Base-by-base conservation (phyloP, 2,113 vertebrate species). In the Amazona vittata region DNA sequence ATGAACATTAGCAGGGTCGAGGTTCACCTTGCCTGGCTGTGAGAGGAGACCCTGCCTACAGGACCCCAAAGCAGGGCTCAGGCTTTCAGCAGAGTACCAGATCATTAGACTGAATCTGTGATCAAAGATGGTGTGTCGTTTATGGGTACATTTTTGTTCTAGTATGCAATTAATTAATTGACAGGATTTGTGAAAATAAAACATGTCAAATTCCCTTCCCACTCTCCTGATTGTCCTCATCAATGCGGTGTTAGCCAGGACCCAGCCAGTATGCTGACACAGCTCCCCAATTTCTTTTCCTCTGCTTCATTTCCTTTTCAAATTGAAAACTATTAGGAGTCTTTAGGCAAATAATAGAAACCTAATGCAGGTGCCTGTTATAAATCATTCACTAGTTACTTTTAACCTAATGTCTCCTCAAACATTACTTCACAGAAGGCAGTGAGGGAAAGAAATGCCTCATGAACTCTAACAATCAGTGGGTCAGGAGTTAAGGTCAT, bases 291-390 rank as follows among this genome's bases (percentile, higher is more conserved):
- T 92, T 91, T 71, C 91, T 84, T 91, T 93, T 95, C 89, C 90
- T 60, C 64, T 97, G 96, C 94, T 97, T 86, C 96, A 96, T 97
- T 97, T 97, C 97, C 94, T 96, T 96, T 92, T 85, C 95, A 96
- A 95, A 97, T 96, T 96, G 96, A 94, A 97, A 97, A 89, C 92
- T 94, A 93, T 97, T 96, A 95, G 92, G 76, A 93, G 83, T 93
- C 82, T 96, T 97, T 96, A 97, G 92, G 92, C 92, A 96, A 96
- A 96, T 96, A 96, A 95, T 97, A 96, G 95, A 96, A 97, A 91
- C 19, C 10, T 95, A 95, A 90, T 50, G 78, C 96, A 84, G 70
- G 94, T 94, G 67, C 81, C 63, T 94, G 81, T 83, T 95, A 94
- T 94, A 94, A 93, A 96, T 96, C 11, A 15, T 63, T 92, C 82